These are phyloP conservation scores for Mactra quadrangularis DNA, from an alignment of 1,140 invertebrate species.

Conservation along the genomic window DNA sequence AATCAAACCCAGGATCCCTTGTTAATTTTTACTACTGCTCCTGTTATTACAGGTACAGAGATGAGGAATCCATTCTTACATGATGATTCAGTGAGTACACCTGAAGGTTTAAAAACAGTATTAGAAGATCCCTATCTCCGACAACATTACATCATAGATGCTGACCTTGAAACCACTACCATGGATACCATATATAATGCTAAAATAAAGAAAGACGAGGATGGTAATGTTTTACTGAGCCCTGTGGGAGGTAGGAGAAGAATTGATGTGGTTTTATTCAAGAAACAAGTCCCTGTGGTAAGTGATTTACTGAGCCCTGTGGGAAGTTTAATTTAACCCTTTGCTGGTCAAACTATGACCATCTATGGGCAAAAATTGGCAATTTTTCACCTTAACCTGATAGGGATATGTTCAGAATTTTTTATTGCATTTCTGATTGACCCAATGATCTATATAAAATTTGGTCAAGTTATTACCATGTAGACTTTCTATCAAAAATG, in stretches of 20 bases:
- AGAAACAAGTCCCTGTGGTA: conserved; percentile 63
- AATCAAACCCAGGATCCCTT: background rate
- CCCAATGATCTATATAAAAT: too few relatives aligned
- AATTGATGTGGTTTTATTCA: conserved; percentile 67
- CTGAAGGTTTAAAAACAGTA: conserved; percentile 61
- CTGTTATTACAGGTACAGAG: conserved; percentile 64
- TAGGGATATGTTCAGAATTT: too few relatives aligned
- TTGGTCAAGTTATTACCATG: too few relatives aligned
- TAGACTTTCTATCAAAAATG: too few relatives aligned
- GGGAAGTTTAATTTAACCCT: too few relatives aligned
- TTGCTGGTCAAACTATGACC: too few relatives aligned
- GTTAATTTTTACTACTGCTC: background rate
- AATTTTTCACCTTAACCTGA: too few relatives aligned
- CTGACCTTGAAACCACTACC: conserved; percentile 59
- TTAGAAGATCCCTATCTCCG: conserved; percentile 64
- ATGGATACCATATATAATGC: conserved; percentile 61
- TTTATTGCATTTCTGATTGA: too few relatives aligned
- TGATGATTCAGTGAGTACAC: conserved; percentile 60
- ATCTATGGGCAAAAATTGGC: too few relatives aligned
- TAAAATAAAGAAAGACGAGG: conserved; percentile 47
- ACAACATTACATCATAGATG: conserved; percentile 67
- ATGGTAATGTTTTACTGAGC: conserved; percentile 63
- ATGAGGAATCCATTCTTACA: conserved; percentile 57
- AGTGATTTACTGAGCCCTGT: too few relatives aligned
- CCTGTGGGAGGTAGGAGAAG: conserved; percentile 66